Percentiles rank a stretch among this genome's conserved stretches.
These are phyloP conservation scores for Tiliqua scincoides DNA, from an alignment of 2,113 vertebrate genomes.

Conservation along the genomic window DNA sequence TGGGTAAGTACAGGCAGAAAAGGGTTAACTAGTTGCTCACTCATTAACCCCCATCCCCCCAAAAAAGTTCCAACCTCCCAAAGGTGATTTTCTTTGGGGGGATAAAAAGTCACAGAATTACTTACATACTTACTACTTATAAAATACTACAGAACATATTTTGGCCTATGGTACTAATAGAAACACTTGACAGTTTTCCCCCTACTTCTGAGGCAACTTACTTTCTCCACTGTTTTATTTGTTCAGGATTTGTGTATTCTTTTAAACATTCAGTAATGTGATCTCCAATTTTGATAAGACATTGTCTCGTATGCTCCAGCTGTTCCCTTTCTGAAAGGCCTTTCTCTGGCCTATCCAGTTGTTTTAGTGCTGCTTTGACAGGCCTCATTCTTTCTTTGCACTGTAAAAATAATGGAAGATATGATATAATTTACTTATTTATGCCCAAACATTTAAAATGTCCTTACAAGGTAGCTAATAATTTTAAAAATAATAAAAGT, in stretches of 20 bases:
- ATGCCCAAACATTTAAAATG: neutral
- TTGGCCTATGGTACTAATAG: neutral
- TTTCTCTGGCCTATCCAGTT: constrained; percentile 96
- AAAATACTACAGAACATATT: neutral
- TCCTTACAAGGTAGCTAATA: too few species aligned
- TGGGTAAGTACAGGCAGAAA: neutral
- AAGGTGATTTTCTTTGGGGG: neutral
- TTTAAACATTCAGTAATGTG: constrained; percentile 98
- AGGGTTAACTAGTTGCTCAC: neutral
- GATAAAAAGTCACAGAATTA: too few species aligned
- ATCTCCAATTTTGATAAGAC: constrained; percentile 97
- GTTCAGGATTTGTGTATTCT: constrained; percentile 95
- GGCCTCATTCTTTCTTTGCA: constrained; percentile 99
- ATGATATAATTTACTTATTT: neutral
- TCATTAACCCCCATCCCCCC: too few species aligned
- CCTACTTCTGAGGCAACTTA: constrained; percentile 66
- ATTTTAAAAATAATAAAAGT: too few species aligned
- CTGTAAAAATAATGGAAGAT: constrained; percentile 69
- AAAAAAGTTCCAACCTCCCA: neutral
- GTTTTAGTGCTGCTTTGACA: constrained; percentile 96
- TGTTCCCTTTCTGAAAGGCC: constrained; percentile 98
- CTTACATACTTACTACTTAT: too few species aligned
- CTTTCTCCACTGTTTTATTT: constrained; percentile 98
- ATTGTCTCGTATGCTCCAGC: constrained; percentile 95
- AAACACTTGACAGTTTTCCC: neutral